Base-by-base conservation (phyloP, 2,888 invertebrate species). In the Troides oblongomaculatus region DNA sequence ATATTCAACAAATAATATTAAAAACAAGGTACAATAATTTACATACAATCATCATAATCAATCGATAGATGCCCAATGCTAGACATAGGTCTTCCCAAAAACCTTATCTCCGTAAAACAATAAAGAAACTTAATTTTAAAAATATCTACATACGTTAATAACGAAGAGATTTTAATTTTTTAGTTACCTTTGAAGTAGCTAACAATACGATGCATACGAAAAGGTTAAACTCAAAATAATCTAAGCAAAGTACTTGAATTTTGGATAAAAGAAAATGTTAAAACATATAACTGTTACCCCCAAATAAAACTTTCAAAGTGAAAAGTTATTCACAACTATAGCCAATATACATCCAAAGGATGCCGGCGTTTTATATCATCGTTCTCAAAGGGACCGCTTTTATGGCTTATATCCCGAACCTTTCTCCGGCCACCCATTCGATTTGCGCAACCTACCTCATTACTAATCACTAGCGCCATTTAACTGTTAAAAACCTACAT, bases 321-420 rank as follows among this genome's bases (percentile, higher is more conserved):
- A 72, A 74, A 77, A 79, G 74, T 80, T 81, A 78, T 79, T 76
- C 71, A 77, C 75, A 78, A 77, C 81, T 82, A 83, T 80, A 72
- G 72, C 73, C 5, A 30, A 30, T 30, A 30, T 30, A 30, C 30
- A 30, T 74, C 78, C 81, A 89, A 88, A 89, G 79, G 75, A 68
- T 76, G 90, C 90, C 88, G 83, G 81, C 78, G 83, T 89, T 78
- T 90, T 83, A 91, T 90, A 90, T 89, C 82, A 85, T 79, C 69
- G 73, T 75, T 78, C 77, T 70, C 76, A 74, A 86, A 88, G 84
- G 80, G 74, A 64, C 74, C 90, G 89, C 89, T 79, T 76, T 87
- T 89, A 87, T 86, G 82, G 80, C 73, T 73, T 77, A 76, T 68
- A 71, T 72, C 73, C 74, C 73, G 74, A 74, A 77, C 77, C 82